Evolutionary conservation across 2,797 vertebrate genomes (phyloP), one percentile per base, ranked within the genome.

Genomic region (Podarcis lilfordi): DNA sequence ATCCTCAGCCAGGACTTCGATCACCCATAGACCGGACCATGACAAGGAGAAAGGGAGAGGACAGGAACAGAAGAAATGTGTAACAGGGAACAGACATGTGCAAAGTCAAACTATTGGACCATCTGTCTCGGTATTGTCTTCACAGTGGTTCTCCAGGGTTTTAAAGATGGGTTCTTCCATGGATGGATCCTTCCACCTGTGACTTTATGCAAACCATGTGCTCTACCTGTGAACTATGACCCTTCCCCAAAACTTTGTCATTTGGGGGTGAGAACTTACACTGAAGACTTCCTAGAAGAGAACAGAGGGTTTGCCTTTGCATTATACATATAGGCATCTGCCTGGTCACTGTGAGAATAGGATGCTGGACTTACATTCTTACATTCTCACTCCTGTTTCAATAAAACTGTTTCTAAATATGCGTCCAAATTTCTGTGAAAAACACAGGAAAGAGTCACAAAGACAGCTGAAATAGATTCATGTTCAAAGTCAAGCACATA

Each of bases 401-500:
- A 19, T n/a, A 40, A 40, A 83, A 29, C 13, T 17, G 11, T 84
- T 88, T 92, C 35, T 7, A 81, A 89, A 68, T 32, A 91, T 86
- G 85, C 88, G 15, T 89, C 89, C 83, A 83, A 85, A 79, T 90
- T 87, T 92, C 88, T 92, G 75, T 91, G 90, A 90, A 93, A 94
- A 92, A 93, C 89, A 89, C 90, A 84, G 82, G 0, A 2, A 29
- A 0, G 0, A 80, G 37, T 64, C 77, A 35, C 27, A 50, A 86
- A 72, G 84, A 43, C 68, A 89, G 23, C 85, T 89, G 91, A 91
- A 92, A 69, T 2, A 86, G 83, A 94, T 91, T 91, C 66, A 89
- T 84, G 90, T 92, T 90, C 93, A 23, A 69, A 10, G 86, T 78
- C 61, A 80, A 93, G 89, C 78, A 94, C 93, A 92, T 92, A 92